Evolutionary conservation across 2,888 invertebrate genomes (phyloP).

Genomic region (Lasioglossum leucozonium): DNA sequence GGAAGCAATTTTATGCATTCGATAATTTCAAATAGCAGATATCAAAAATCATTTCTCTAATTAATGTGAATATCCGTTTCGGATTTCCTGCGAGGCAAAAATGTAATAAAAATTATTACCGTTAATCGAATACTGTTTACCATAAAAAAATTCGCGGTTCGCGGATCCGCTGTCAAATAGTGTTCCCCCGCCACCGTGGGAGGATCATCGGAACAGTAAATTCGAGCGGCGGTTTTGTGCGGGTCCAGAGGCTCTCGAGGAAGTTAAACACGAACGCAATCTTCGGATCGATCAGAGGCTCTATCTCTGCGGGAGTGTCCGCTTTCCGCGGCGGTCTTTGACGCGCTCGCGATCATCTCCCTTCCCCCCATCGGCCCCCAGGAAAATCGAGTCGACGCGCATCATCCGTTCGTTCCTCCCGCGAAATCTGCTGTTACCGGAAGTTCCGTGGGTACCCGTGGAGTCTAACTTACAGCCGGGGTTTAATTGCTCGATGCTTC

Average conservation of each 20-base stretch:
- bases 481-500: slow-evolving; percentile 66
- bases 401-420: slow-evolving; percentile 63
- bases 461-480: slow-evolving; percentile 57
- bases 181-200: neutral
- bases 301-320: slow-evolving; percentile 8
- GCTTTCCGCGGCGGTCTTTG: slow-evolving; percentile 52
- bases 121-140: neutral
- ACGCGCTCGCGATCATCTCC: slow-evolving; percentile 45
- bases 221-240: neutral
- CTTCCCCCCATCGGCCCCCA: slow-evolving; percentile 33
- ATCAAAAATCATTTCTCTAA: neutral
- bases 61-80: neutral
- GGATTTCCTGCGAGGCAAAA: neutral
- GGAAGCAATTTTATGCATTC: neutral
- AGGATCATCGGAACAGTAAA: neutral
- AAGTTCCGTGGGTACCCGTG: slow-evolving; percentile 42
- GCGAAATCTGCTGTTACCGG: slow-evolving; percentile 57
- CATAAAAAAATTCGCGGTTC: neutral
- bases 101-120: neutral
- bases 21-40: neutral
- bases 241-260: neutral
- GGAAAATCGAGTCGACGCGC: slow-evolving; percentile 62
- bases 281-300: slow-evolving; percentile 48
- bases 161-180: neutral
- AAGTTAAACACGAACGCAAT: slow-evolving; percentile 32